Evolutionary conservation across 2,888 invertebrate genomes (phyloP).

Genomic region (Entomobrya multifasciata): DNA sequence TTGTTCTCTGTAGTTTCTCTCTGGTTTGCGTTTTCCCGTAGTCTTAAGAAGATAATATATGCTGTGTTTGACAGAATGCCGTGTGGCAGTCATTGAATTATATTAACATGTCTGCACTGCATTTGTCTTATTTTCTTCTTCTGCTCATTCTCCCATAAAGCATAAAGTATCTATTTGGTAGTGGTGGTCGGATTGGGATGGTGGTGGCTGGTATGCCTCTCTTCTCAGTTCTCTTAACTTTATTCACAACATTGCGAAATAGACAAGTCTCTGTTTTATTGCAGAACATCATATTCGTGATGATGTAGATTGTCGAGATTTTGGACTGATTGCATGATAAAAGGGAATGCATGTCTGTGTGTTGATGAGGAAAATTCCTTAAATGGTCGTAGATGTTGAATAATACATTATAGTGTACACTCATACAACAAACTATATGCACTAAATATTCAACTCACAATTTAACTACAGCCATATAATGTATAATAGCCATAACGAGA

Average conservation of each 20-base stretch:
- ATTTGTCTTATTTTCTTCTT: too few relatives aligned
- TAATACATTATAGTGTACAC: slow-evolving; percentile 15
- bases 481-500: neutral
- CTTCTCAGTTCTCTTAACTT: neutral
- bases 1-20: neutral
- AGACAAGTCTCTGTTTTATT: neutral
- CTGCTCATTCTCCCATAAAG: slow-evolving; percentile 14
- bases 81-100: too few relatives aligned
- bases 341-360: slow-evolving; percentile 78
- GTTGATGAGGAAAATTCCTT: slow-evolving; percentile 77
- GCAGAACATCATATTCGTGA: neutral
- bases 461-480: too few relatives aligned
- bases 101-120: too few relatives aligned
- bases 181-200: too few relatives aligned
- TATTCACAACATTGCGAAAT: slow-evolving; percentile 11
- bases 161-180: neutral
- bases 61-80: too few relatives aligned
- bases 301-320: slow-evolving; percentile 29
- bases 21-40: too few relatives aligned
- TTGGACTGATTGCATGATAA: slow-evolving; percentile 67
- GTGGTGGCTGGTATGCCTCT: neutral
- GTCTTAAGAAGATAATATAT: too few relatives aligned
- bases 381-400: slow-evolving; percentile 75
- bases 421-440: neutral
- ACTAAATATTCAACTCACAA: too few relatives aligned